Conservation (phyloP, 2,113 vertebrate genomes). For the Gymnogyps californianus region DNA sequence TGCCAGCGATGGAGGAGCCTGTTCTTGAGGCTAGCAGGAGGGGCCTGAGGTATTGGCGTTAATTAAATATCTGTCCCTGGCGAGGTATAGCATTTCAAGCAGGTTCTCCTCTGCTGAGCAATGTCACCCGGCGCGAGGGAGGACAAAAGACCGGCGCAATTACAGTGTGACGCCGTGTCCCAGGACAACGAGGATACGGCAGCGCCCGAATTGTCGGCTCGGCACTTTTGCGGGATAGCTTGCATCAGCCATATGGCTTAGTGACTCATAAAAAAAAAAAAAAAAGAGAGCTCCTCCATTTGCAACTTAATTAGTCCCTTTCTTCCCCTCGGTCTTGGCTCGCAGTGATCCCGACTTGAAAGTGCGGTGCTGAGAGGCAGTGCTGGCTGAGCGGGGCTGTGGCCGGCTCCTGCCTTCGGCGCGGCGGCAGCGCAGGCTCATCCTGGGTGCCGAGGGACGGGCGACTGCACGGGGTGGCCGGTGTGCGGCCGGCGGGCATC, state of each 20-base stretch:
- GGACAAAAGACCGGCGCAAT: neutral
- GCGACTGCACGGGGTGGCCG: rapidly evolving
- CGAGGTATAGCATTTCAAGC: neutral
- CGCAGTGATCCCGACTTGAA: rapidly evolving
- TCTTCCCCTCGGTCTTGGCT: neutral
- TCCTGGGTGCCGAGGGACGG: neutral
- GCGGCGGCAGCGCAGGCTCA: rapidly evolving
- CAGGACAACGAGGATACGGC: neutral
- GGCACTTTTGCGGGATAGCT: neutral
- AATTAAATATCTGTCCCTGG: neutral
- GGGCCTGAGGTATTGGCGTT: neutral
- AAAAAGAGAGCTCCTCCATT: neutral
- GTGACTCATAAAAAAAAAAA: neutral
- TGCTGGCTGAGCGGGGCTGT: neutral
- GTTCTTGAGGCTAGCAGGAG: neutral
- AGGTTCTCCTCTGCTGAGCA: slow-evolving; percentile 24
- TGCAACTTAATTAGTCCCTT: neutral
- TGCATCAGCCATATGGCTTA: neutral
- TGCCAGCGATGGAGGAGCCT: neutral
- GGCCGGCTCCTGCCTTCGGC: rapidly evolving
- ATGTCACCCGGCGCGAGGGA: neutral
- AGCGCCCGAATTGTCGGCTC: neutral
- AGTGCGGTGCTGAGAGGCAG: neutral
- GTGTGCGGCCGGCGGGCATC: neutral
- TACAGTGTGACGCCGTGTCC: neutral